These are phyloP conservation scores for Pseudolaguvia tuberculata DNA, from an alignment of 2,113 vertebrate genomes.

Conservation along the genomic window DNA sequence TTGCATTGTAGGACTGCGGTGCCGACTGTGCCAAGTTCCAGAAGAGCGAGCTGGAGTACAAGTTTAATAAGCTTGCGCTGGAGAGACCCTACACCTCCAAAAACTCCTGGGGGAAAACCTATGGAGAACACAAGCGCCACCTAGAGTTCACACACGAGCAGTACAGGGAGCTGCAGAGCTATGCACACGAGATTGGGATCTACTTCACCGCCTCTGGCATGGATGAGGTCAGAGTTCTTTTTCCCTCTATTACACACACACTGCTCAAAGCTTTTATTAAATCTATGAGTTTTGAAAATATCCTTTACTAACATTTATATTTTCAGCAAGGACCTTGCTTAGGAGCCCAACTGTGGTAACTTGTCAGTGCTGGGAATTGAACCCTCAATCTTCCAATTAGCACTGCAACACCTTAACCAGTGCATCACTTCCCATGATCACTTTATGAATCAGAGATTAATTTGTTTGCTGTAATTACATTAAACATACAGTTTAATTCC, in stretches of 20 bases:
- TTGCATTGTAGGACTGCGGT: slow-evolving; percentile 77
- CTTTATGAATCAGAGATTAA: no score
- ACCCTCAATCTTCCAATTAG: no score
- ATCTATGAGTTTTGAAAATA: not conserved
- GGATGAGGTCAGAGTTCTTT: slow-evolving; percentile 80
- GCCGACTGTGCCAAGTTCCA: slow-evolving; percentile 97
- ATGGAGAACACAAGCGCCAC: slow-evolving; percentile 89
- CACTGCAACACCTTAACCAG: no score
- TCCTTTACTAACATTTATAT: no score
- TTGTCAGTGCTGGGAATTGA: no score
- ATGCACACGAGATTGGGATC: slow-evolving; percentile 83
- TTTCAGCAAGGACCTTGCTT: no score
- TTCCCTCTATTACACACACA: not conserved
- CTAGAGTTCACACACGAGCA: slow-evolving; percentile 91
- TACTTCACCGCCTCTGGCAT: slow-evolving; percentile 97
- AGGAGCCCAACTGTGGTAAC: no score
- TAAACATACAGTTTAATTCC: not conserved
- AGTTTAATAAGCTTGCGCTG: slow-evolving; percentile 86
- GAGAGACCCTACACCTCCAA: slow-evolving; percentile 79
- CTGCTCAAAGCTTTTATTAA: not conserved
- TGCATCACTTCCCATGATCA: no score
- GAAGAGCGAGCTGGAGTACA: slow-evolving; percentile 90
- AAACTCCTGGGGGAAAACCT: slow-evolving; percentile 90
- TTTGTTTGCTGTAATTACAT: no score
- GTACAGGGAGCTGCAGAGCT: slow-evolving; percentile 83